phyloP scores from a whole-genome alignment of 2,113 vertebrate genomes.

The Oncorhynchus masou region DNA sequence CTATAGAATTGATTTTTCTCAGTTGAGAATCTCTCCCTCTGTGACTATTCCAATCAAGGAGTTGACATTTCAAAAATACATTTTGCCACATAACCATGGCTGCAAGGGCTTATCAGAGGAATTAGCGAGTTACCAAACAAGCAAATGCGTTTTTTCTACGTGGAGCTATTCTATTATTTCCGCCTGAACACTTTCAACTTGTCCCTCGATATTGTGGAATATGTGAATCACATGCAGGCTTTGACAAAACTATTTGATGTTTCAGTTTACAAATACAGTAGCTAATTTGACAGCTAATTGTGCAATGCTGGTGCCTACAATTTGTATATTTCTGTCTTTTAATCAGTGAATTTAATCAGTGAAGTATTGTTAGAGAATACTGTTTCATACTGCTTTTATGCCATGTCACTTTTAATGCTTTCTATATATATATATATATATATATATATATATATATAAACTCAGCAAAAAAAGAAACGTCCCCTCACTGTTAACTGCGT shows the following conservation, averaged over 20 bases:
- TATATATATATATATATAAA: too few species aligned
- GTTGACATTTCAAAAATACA: constrained; percentile 30
- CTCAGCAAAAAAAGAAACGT: too few species aligned
- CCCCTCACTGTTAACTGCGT: too few species aligned
- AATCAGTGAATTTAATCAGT: background rate
- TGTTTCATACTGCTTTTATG: background rate
- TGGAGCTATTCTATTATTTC: constrained; percentile 19
- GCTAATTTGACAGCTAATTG: background rate
- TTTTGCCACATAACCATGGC: constrained; percentile 6
- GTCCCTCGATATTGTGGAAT: background rate
- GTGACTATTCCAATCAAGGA: constrained; percentile 8
- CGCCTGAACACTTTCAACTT: constrained; percentile 4
- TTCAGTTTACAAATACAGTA: background rate
- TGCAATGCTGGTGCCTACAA: background rate
- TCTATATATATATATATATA: too few species aligned
- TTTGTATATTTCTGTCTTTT: background rate
- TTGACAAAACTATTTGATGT: constrained; percentile 9
- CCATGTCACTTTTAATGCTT: too few species aligned
- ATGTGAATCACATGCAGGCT: constrained; percentile 22
- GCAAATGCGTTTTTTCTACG: background rate
- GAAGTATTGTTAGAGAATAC: background rate
- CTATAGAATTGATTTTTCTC: background rate
- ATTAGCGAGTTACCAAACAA: constrained; percentile 2
- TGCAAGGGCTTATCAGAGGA: constrained; percentile 19
- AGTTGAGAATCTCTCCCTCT: background rate